phyloP scores from a whole-genome alignment of 2,888 invertebrate species.

The Desoria tigrina region DNA sequence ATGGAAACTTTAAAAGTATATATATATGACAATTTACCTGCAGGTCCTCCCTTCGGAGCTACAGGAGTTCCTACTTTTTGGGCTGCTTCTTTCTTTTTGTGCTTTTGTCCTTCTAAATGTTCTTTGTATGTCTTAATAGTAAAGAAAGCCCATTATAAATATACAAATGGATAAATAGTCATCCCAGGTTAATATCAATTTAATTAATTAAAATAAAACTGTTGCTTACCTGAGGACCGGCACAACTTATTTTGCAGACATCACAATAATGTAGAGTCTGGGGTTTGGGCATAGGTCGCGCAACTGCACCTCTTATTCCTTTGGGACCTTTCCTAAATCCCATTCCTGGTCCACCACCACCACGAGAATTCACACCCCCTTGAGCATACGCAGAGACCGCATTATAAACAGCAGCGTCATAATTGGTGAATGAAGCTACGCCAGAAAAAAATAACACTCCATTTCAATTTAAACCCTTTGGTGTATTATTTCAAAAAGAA shows the following conservation, averaged over 20 bases:
- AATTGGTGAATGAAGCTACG: slow-evolving; percentile 64
- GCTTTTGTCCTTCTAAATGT: slow-evolving; percentile 97
- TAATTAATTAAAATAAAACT: too few relatives aligned
- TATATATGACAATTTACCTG: too few relatives aligned
- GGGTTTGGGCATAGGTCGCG: slow-evolving; percentile 69
- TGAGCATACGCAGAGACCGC: slow-evolving; percentile 94
- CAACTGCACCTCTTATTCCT: slow-evolving; percentile 46
- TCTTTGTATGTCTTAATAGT: slow-evolving; percentile 75
- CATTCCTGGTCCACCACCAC: slow-evolving; percentile 57
- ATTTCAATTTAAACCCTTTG: not conserved
- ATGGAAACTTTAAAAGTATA: too few relatives aligned
- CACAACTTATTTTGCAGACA: slow-evolving; percentile 97
- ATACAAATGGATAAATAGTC: too few relatives aligned
- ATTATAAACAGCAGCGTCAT: slow-evolving; percentile 92
- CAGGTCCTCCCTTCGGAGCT: slow-evolving; percentile 60
- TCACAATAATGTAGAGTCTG: slow-evolving; percentile 97
- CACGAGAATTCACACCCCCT: slow-evolving; percentile 63
- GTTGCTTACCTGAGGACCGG: slow-evolving; percentile 74
- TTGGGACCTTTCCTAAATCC: slow-evolving; percentile 30
- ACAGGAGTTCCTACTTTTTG: slow-evolving; percentile 71
- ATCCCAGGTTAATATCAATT: too few relatives aligned
- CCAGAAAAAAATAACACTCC: slow-evolving; percentile 4
- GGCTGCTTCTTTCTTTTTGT: slow-evolving; percentile 95
- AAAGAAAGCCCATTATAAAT: too few relatives aligned
- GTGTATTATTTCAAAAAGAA: not conserved